Evolutionary conservation across 1,140 invertebrate genomes (phyloP).

Genomic region (Brachionus koreanus): DNA sequence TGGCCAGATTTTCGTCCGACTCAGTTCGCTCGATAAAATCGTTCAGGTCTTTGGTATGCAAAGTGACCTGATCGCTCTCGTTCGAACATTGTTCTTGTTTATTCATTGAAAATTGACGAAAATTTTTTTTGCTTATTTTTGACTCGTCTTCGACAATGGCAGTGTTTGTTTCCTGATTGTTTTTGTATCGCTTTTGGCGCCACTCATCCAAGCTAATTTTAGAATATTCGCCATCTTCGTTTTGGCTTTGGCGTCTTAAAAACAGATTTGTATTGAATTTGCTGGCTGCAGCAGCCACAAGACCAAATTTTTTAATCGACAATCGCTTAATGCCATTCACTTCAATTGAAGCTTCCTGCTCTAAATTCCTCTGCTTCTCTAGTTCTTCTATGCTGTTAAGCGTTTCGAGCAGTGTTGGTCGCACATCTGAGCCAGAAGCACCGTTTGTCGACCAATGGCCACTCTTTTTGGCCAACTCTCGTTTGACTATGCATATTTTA

Average conservation of each 20-base stretch:
- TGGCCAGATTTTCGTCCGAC: constrained; percentile 31
- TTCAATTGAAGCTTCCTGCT: background rate
- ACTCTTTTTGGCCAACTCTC: constrained; percentile 14
- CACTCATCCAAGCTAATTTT: constrained; percentile 7
- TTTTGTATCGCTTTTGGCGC: background rate
- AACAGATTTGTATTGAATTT: constrained; percentile 20
- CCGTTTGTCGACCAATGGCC: background rate
- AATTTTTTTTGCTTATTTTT: background rate
- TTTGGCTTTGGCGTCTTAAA: background rate
- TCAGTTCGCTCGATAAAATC: constrained; percentile 11
- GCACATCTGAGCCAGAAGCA: background rate
- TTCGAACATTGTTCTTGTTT: background rate
- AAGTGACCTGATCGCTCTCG: background rate
- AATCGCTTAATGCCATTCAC: background rate
- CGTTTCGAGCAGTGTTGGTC: background rate
- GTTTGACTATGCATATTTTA: constrained; percentile 11
- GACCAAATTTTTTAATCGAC: background rate
- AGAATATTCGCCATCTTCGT: background rate
- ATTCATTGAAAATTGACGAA: background rate
- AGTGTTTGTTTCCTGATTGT: background rate
- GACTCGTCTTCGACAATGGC: background rate
- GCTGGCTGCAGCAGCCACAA: background rate
- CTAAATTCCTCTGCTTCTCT: background rate
- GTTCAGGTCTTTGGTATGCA: background rate
- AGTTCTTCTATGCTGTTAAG: background rate